Evolutionary conservation across 2,113 vertebrate genomes (phyloP).

Genomic region (Misgurnus mizolepis): DNA sequence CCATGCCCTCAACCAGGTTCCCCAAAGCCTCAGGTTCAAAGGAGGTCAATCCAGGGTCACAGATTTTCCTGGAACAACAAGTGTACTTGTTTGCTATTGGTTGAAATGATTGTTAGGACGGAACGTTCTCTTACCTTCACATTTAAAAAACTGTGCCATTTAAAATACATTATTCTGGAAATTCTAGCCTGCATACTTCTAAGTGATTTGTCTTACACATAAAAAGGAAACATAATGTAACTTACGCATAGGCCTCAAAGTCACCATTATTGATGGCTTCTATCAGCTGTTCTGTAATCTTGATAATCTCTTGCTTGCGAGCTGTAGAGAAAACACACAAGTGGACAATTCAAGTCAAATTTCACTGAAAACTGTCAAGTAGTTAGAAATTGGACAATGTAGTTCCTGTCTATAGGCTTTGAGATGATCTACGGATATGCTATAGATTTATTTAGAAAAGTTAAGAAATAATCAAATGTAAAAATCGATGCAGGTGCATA

Average conservation of each 20-base stretch:
- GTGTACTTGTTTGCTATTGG: slow-evolving; percentile 38
- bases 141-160: too few relatives aligned
- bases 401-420: too few relatives aligned
- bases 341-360: background rate
- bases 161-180: too few relatives aligned
- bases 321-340: slow-evolving; percentile 67
- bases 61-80: slow-evolving; percentile 84
- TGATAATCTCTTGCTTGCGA: slow-evolving; percentile 97
- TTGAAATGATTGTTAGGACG: too few relatives aligned
- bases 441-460: too few relatives aligned
- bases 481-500: too few relatives aligned
- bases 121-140: too few relatives aligned
- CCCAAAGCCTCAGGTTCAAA: slow-evolving; percentile 95
- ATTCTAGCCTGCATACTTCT: too few relatives aligned
- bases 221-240: slow-evolving; percentile 45
- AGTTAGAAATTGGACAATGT: too few relatives aligned
- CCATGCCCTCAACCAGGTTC: slow-evolving; percentile 97
- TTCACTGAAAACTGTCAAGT: background rate
- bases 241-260: slow-evolving; percentile 97
- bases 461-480: too few relatives aligned
- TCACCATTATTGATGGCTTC: slow-evolving; percentile 96
- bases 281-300: slow-evolving; percentile 97
- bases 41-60: slow-evolving; percentile 93
- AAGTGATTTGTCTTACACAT: too few relatives aligned
- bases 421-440: too few relatives aligned